Base-by-base conservation (phyloP, 2,797 vertebrate species). In the Eulemur coronatus region DNA sequence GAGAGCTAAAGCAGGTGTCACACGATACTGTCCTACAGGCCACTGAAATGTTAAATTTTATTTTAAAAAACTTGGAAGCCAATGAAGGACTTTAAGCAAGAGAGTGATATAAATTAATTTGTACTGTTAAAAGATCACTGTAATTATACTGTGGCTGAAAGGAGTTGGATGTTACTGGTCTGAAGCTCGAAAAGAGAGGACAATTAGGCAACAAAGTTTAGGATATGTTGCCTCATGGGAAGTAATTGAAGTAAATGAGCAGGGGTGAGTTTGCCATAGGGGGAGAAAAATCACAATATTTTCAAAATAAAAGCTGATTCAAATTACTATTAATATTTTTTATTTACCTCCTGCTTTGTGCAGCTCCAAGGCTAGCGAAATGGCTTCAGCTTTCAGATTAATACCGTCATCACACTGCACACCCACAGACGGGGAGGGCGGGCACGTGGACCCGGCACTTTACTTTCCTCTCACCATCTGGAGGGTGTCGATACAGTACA, bases 11-110 rank as follows among this genome's bases (percentile, higher is more conserved):
- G 11, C 18, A 57, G 20, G 9, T 57, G 1, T 2, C 46, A 38
- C 15, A 13, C n/a, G 13, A 72, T 48, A 65, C 0, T 52, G 18
- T 70, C 24, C 55, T 75, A 52, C 6, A 78, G 4, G 73, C 18
- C 12, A 75, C 15, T 57, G 48, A 91, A 46, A 43, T 59, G 63
- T 1, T 52, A 46, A 81, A 33, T 73, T 93, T 50, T 35, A 33
- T 63, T 22, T 79, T 33, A 20, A 81, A 67, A 81, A 92, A 35
- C 20, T 17, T 79, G 52, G 63, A 96, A 92, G n/a, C 35, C 30
- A 70, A 4, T 30, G 2, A 30, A 48, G 50, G 38, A 88, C 35
- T 84, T 80, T 20, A 85, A 86, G 14, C 17, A 75, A 81, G 38
- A 94, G 14, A 26, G 7, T 26, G 7, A 13, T 4, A n/a, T 24